Percentiles rank a stretch among this genome's conserved stretches.
Evolutionary conservation across 2,113 vertebrate species (phyloP).

Genomic region (Tachysurus fulvidraco): DNA sequence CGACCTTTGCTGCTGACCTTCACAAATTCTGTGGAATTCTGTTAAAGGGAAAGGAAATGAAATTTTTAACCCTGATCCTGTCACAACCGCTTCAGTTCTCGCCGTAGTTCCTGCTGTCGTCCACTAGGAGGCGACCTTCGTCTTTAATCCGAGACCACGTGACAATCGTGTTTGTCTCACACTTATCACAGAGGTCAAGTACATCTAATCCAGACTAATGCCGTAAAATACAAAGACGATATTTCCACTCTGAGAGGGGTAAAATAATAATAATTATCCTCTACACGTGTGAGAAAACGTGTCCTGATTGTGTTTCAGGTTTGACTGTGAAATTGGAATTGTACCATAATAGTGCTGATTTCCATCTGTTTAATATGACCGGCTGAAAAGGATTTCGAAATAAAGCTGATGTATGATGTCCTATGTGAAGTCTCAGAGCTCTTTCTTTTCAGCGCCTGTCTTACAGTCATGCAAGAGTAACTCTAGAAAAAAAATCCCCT

Average conservation of each 20-base stretch:
- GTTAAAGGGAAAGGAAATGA: background rate
- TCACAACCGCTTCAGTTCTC: background rate
- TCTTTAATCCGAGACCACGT: slow-evolving; percentile 41
- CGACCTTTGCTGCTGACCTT: slow-evolving; percentile 13
- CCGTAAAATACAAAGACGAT: background rate
- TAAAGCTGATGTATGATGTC: slow-evolving; percentile 60
- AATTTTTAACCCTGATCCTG: background rate
- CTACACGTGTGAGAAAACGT: background rate
- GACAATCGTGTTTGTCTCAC: background rate
- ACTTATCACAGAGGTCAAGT: background rate
- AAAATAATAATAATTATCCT: background rate
- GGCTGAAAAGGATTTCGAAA: slow-evolving; percentile 52
- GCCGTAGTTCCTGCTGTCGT: slow-evolving; percentile 56
- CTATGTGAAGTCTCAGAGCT: slow-evolving; percentile 1
- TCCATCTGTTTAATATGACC: slow-evolving; percentile 60
- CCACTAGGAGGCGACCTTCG: slow-evolving; percentile 60
- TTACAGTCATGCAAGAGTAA: background rate
- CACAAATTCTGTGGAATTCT: background rate
- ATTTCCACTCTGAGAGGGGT: no score
- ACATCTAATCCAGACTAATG: background rate
- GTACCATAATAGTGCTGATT: slow-evolving; percentile 41
- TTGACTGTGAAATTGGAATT: slow-evolving; percentile 60
- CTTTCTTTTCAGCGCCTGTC: slow-evolving; percentile 19
- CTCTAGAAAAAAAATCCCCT: background rate
- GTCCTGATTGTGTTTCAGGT: slow-evolving; percentile 24